Evolutionary conservation across 1,140 invertebrate species (phyloP), one percentile per base, ranked within the genome.

Genomic region (Bursaphelenchus mucronatus): DNA sequence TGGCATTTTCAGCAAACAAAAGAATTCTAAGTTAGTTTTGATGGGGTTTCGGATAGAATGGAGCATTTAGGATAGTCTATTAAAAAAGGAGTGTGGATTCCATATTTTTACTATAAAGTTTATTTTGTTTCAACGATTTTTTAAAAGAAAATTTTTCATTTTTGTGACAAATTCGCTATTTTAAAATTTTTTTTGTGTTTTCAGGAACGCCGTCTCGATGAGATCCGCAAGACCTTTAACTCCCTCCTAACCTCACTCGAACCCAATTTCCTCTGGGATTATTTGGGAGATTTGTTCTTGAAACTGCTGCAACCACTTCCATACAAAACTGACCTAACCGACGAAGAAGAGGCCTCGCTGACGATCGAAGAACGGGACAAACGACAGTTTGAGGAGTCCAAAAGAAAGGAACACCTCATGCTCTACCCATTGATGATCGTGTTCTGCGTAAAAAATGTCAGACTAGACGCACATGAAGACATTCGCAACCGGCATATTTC

Each of bases 241-340:
- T 82, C 92, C 30, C 80, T 94, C 15, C 90, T 94, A 77, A 88
- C 88, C 41, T 89, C 89, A 1, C 84, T 93, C 54, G 90, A 93
- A 75, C 87, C 89, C 1, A 88, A 87, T 53, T 93, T 90, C 76
- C 87, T 94, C 52, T 94, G 91, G 91, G 86, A 88, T 66, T 91
- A 89, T 78, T 86, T 90, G 63, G 88, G 87, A 3, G 85, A 86
- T 51, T 82, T 89, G 61, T 90, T 89, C 79, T 84, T 87, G 55
- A 85, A 53, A 50, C 6, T 71, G 45, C 57, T 30, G 11, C n/a
- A 67, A 57, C 41, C 21, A 40, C n/a, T 59, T 3, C 50, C 59
- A 1, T 63, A 45, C 8, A 59, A 53, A 46, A 21, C 11, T 6
- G 30, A 46, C 47, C 21, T 45, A 69, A 51, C 9, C 62, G 67